Evolutionary conservation across 1,140 invertebrate genomes (phyloP), one percentile per base, ranked within the genome.

Genomic region (Hestina assimilis): DNA sequence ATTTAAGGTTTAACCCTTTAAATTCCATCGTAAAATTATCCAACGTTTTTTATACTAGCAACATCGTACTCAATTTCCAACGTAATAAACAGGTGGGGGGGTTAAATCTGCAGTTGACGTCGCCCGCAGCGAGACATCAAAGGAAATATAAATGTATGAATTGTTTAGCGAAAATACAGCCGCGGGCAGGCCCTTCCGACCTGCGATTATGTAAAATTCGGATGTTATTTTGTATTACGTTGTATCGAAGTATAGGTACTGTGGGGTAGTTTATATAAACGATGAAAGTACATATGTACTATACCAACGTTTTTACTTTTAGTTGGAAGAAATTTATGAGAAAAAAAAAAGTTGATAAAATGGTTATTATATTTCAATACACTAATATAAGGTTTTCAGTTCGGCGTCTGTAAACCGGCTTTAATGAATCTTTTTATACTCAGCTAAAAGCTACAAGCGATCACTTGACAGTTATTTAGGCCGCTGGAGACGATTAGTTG

Each of bases 71-170:
- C 66, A 72, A 66, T 80, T 79, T 71, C 66, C 65, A 62, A 66
- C 67, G 70, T 75, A 76, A 78, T 72, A 71, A 76, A 78, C 79
- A 78, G 73, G 72, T 75, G 63, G 65, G 75, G 63, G 65, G 75
- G 72, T 70, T 75, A 77, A 78, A 67, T 74, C 74, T 83, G 81
- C 72, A 70, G 61, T 66, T 83, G 83, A 86, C 83, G 72, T 58
- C 70, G 75, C 80, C 78, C 72, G 68, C 59, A 79, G 83, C 80
- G 70, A 23, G 48, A 83, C 80, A 79, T 83, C 80, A 86, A 86
- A 83, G 83, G 75, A 76, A 75, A 35, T 15, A 81, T 79, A 83
- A 81, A 83, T 80, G 78, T 83, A 83, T 83, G 79, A 81, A 83
- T 86, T 86, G 83, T 86, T 86, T 82, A 82, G 71, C 75, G 75